Evolutionary conservation across 2,797 vertebrate species (phyloP).

Genomic region (Falco cherrug): DNA sequence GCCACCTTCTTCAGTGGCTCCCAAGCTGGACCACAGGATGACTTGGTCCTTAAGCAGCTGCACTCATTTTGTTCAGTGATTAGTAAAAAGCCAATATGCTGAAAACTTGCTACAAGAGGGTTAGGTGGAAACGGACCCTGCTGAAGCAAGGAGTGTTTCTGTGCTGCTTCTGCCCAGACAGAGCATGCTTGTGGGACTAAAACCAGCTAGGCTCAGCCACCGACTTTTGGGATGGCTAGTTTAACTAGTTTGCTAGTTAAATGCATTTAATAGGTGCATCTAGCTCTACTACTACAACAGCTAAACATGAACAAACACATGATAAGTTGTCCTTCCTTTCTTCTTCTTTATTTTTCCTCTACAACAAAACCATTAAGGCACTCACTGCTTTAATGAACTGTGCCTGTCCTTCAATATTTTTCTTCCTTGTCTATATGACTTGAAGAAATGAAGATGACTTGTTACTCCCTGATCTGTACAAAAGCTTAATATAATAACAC

Average conservation of each 20-base stretch:
- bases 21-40: not conserved
- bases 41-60: not conserved
- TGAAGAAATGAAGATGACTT: not conserved
- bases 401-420: not conserved
- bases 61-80: not conserved
- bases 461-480: not conserved
- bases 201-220: not conserved
- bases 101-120: accelerated
- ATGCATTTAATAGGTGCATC: not conserved
- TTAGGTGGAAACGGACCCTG: not conserved
- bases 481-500: constrained; percentile 19
- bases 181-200: not conserved
- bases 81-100: not conserved
- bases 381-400: not conserved
- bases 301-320: not conserved
- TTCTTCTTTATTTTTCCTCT: not conserved
- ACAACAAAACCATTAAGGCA: not conserved
- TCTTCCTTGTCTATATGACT: not conserved
- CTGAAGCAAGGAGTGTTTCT: not conserved
- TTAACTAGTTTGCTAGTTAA: not conserved
- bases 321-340: not conserved
- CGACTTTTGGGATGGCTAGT: not conserved
- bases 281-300: not conserved
- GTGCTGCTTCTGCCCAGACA: not conserved
- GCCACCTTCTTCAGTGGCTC: not conserved